Evolutionary conservation across 2,888 invertebrate genomes (phyloP), one percentile per base, ranked within the genome.

Genomic region (Ophion ellenae): DNA sequence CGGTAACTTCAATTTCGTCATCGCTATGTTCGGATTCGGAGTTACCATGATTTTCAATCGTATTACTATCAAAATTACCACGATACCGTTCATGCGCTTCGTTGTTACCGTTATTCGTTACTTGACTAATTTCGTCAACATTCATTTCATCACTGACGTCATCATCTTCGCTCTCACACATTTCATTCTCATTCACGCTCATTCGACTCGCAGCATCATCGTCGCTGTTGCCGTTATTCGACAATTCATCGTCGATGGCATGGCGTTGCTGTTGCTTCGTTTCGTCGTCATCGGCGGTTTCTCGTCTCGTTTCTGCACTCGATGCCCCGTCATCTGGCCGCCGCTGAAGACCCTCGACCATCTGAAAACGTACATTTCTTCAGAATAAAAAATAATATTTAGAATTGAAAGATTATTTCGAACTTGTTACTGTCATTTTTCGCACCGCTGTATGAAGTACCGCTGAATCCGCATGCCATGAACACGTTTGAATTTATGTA

Each of bases 51-150:
- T 64, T 64, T 64, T 32, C 32, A 64, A 64, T 32, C 28, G 32
- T 64, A 64, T 64, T 64, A 32, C 17, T 64, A 64, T 64, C 64
- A 9, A 64, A 64, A 64, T 64, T 64, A 64, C 64, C 64, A 64
- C 64, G 64, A 64, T 64, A 64, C 32, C 32, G 64, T 28, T 64
- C 64, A 64, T 64, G 32, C 32, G 64, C 17, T 64, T 63, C 63
- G 63, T 32, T 28, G 32, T 64, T 64, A 32, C 64, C 64, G 32
- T 32, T 64, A 64, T 64, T 64, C 64, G 5, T 28, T 32, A 32
- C 17, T 32, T 64, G 64, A 28, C 32, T 64, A 64, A 28, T 32
- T 32, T 64, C 64, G 32, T 64, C 64, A 20, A 32, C 32, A 11
- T 32, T 64, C 64, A 14, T 64, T 64, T 14, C 64, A 64, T 64